phyloP scores from a whole-genome alignment of 2,797 vertebrate species.

The Coccyzus lansbergi region DNA sequence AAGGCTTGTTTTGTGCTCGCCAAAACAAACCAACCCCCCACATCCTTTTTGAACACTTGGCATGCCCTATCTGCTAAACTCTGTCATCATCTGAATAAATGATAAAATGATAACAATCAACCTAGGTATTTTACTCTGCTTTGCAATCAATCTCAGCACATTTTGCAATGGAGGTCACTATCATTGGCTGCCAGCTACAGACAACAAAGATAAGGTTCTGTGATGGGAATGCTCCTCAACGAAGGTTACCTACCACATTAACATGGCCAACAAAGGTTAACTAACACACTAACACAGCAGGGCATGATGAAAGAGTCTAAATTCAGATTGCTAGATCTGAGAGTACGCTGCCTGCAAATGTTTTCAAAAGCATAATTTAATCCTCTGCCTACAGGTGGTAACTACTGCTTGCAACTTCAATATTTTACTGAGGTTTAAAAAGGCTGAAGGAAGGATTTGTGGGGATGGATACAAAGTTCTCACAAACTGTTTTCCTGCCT shows the following conservation, averaged over 20 bases:
- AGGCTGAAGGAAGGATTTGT: neutral
- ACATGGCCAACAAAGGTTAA: neutral
- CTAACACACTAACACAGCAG: neutral
- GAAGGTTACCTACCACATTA: neutral
- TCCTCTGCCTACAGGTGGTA: neutral
- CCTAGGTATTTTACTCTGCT: neutral
- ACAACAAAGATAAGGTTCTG: neutral
- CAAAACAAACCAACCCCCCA: neutral
- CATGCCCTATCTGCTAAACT: neutral
- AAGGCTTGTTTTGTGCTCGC: neutral
- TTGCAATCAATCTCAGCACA: neutral
- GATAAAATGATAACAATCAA: neutral
- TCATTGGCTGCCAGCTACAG: neutral
- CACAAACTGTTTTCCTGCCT: neutral
- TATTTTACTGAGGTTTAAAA: neutral
- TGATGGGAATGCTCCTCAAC: neutral
- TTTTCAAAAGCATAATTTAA: neutral
- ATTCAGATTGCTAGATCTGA: neutral
- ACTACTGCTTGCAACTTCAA: neutral
- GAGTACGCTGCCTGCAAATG: neutral
- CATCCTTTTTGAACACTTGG: neutral
- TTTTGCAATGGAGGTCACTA: neutral
- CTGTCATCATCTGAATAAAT: neutral
- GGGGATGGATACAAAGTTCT: neutral
- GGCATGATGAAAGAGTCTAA: accelerated